phyloP scores from a whole-genome alignment of 2,113 vertebrate genomes.

The Aix galericulata region DNA sequence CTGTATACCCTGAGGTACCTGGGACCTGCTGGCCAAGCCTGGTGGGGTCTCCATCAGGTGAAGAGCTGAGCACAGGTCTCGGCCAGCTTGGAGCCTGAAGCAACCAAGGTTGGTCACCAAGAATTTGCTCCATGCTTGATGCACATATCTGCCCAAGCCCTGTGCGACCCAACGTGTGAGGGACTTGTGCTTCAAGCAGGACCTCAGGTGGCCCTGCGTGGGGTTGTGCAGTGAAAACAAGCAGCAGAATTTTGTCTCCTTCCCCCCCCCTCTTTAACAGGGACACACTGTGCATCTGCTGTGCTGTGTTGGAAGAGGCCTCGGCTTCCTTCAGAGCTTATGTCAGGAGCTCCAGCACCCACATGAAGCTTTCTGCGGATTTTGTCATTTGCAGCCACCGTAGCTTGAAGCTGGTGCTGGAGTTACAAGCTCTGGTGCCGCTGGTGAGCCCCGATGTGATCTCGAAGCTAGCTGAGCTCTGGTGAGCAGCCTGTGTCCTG shows the following conservation, averaged over 20 bases:
- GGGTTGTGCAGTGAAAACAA: neutral
- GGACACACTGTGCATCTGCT: neutral
- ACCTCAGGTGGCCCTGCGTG: neutral
- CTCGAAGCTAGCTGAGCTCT: neutral
- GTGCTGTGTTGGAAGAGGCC: neutral
- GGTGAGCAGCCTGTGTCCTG: neutral
- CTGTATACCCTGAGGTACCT: neutral
- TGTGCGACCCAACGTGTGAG: neutral
- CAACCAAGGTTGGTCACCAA: neutral
- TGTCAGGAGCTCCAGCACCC: neutral
- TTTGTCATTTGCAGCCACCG: neutral
- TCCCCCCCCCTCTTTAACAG: neutral
- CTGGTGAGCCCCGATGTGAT: neutral
- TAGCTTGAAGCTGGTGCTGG: neutral
- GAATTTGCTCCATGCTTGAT: neutral
- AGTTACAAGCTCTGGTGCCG: neutral
- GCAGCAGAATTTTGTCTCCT: neutral
- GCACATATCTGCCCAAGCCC: neutral
- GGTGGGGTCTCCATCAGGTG: rapidly evolving
- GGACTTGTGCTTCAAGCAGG: neutral
- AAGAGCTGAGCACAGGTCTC: neutral
- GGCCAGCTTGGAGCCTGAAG: neutral
- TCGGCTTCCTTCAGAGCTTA: neutral
- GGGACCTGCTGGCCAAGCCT: neutral
- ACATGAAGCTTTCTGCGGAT: neutral